Conservation (phyloP, 2,113 vertebrate genomes). For the Clarias batrachus region DNA sequence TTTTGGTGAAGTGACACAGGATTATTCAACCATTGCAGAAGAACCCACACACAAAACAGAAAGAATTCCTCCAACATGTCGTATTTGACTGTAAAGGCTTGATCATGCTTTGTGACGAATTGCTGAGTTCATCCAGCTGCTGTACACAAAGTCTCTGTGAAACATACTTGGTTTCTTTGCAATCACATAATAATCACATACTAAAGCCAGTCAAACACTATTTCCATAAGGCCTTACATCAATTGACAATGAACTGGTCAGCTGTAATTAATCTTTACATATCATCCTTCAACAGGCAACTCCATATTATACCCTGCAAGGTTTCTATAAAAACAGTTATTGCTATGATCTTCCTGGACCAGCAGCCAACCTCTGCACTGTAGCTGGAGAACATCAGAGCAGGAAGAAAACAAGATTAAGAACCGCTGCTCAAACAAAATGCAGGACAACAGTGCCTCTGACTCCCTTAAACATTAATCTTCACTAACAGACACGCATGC, state of each 20-base stretch:
- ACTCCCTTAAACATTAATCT: neutral
- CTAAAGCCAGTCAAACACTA: neutral
- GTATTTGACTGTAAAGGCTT: neutral
- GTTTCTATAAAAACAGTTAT: neutral
- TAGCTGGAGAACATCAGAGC: neutral
- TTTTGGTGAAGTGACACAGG: neutral
- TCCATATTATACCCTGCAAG: neutral
- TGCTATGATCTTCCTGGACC: neutral
- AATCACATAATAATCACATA: neutral
- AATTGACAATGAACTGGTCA: neutral
- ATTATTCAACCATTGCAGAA: neutral
- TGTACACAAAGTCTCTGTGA: neutral
- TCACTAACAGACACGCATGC: neutral
- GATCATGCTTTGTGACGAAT: neutral
- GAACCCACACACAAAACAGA: too few relatives aligned
- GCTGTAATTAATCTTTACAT: neutral
- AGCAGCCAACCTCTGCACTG: neutral
- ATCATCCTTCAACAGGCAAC: neutral
- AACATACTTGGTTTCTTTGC: neutral
- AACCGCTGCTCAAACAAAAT: neutral
- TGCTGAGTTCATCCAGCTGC: neutral
- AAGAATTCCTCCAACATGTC: neutral
- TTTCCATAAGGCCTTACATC: neutral
- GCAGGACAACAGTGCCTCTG: neutral
- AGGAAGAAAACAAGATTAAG: neutral